Percentiles rank a stretch among this genome's conserved stretches.
These are phyloP conservation scores for Brassicogethes aeneus DNA, from an alignment of 2,888 invertebrate genomes.

Conservation along the genomic window DNA sequence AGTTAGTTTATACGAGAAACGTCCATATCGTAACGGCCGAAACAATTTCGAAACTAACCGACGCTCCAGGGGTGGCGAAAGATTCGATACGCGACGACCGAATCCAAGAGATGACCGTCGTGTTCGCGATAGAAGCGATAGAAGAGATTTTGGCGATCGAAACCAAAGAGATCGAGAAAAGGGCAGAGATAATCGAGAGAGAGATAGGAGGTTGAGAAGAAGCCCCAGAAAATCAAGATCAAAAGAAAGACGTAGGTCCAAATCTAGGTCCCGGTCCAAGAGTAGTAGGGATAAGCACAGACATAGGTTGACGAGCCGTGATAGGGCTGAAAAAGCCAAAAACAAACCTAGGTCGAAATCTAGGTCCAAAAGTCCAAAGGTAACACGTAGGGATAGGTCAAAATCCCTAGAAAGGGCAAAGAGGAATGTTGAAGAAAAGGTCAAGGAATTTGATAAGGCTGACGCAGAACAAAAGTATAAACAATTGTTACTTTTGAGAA, in stretches of 20 bases:
- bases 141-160: too few species aligned
- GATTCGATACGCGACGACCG: slow-evolving; percentile 11
- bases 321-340: slow-evolving; percentile 14
- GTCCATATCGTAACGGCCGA: slow-evolving; percentile 14
- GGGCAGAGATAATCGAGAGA: slow-evolving; percentile 6
- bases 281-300: slow-evolving; percentile 30
- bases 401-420: slow-evolving; percentile 10
- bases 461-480: slow-evolving; percentile 34
- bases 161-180: slow-evolving; percentile 7
- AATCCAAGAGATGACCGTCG: slow-evolving; percentile 8
- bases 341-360: slow-evolving; percentile 20
- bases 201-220: slow-evolving; percentile 13
- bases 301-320: slow-evolving; percentile 16
- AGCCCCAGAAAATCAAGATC: slow-evolving; percentile 27
- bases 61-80: slow-evolving; percentile 15
- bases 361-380: slow-evolving; percentile 11
- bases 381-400: slow-evolving; percentile 12
- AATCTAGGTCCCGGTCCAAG: slow-evolving; percentile 9
- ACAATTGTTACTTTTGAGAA: slow-evolving; percentile 45
- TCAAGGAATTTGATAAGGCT: slow-evolving; percentile 23
- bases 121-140: slow-evolving; percentile 11
- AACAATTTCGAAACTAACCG: slow-evolving; percentile 26
- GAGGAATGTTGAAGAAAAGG: slow-evolving; percentile 16
- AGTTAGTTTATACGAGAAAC: neutral
- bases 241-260: slow-evolving; percentile 18